These are phyloP conservation scores for Cuculus canorus DNA, from an alignment of 2,797 vertebrate species.

Conservation along the genomic window DNA sequence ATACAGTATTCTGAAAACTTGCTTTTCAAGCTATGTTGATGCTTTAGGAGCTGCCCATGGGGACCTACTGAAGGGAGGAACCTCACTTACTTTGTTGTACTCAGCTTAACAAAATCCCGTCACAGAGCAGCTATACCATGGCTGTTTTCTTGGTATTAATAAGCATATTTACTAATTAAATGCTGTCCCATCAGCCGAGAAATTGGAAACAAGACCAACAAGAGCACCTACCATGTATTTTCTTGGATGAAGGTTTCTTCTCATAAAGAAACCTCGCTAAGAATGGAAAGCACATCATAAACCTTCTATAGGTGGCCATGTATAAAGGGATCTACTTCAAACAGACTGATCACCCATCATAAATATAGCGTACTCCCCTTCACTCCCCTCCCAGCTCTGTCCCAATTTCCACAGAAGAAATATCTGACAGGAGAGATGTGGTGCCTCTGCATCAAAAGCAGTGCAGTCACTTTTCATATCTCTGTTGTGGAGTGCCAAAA, in stretches of 20 bases:
- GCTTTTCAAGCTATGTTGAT: neutral
- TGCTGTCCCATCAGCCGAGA: neutral
- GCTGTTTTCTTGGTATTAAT: neutral
- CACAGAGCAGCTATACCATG: neutral
- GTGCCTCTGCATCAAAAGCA: neutral
- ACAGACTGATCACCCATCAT: neutral
- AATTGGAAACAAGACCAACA: neutral
- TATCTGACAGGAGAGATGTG: neutral
- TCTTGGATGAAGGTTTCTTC: neutral
- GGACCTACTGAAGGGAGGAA: neutral
- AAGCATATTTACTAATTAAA: neutral
- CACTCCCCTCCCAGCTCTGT: neutral
- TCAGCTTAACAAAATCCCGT: neutral
- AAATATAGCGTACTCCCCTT: neutral
- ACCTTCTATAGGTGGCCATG: neutral
- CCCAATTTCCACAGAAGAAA: neutral
- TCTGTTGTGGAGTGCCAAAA: neutral
- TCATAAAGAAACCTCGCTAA: neutral
- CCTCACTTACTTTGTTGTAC: neutral
- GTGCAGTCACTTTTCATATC: neutral
- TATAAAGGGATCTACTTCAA: neutral
- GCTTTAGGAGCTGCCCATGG: neutral
- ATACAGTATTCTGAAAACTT: neutral
- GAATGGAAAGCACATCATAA: neutral
- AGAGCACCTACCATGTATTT: neutral